phyloP scores from a whole-genome alignment of 1,140 invertebrate genomes.

The Laupala kohalensis region DNA sequence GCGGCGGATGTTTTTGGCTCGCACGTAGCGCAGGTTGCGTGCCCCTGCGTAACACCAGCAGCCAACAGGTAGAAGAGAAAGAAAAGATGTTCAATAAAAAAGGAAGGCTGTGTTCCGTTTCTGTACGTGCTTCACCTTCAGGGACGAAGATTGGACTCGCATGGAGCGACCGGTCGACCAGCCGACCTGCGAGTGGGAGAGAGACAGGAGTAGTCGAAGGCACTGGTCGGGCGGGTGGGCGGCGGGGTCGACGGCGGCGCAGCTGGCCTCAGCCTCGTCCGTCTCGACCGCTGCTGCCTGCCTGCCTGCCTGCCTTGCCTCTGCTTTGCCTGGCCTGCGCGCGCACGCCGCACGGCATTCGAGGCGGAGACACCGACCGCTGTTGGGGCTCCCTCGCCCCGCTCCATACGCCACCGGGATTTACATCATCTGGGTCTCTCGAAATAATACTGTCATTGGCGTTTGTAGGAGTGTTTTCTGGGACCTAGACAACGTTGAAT shows the following conservation, averaged over 20 bases:
- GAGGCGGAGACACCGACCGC: no score
- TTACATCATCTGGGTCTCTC: no score
- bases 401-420: no score
- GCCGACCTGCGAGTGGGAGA: background rate
- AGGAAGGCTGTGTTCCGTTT: conserved; percentile 14
- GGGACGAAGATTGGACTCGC: conserved; percentile 7
- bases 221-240: conserved; percentile 24
- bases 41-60: conserved; percentile 12
- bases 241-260: conserved; percentile 27
- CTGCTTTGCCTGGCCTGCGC: no score
- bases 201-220: no score
- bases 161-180: background rate
- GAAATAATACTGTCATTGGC: no score
- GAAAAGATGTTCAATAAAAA: conserved; percentile 7
- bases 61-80: conserved; percentile 14
- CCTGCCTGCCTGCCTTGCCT: no score
- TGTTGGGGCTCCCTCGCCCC: no score
- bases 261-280: conserved; percentile 11
- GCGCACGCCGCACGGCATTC: no score
- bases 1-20: conserved; percentile 5
- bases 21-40: conserved; percentile 9
- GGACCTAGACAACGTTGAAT: no score
- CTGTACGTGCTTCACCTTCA: conserved; percentile 15
- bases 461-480: no score
- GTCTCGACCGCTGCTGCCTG: no score